Conservation (phyloP, 2,113 vertebrate species). For the Pygoscelis adeliae region DNA sequence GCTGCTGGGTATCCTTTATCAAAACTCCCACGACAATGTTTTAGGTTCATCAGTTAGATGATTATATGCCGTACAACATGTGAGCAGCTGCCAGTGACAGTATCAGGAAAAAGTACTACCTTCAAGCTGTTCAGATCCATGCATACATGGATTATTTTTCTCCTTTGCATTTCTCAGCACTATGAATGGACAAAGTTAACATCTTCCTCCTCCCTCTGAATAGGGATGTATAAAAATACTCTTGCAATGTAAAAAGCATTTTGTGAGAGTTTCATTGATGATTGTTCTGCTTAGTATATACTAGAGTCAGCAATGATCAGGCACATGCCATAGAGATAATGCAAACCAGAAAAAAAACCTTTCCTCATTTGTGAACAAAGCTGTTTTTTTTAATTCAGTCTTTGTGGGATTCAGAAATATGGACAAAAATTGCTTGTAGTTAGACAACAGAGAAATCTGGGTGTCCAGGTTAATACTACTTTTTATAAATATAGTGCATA, state of each 20-base stretch:
- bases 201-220: background rate
- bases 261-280: background rate
- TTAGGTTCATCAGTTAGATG: background rate
- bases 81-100: background rate
- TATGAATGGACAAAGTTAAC: background rate
- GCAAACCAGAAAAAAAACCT: accelerated
- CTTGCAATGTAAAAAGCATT: background rate
- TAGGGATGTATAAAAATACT: background rate
- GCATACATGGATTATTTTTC: background rate
- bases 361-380: background rate
- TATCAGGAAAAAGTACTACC: background rate
- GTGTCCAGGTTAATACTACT: background rate
- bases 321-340: background rate
- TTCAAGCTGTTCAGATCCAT: background rate
- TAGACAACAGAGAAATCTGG: background rate
- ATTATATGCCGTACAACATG: background rate
- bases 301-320: background rate
- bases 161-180: background rate
- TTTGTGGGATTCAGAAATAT: background rate
- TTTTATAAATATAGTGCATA: background rate
- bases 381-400: background rate
- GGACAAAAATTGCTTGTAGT: background rate
- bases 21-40: background rate
- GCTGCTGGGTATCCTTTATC: background rate
- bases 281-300: background rate